phyloP scores from a whole-genome alignment of 2,113 vertebrate species.

The Aegithalos caudatus region DNA sequence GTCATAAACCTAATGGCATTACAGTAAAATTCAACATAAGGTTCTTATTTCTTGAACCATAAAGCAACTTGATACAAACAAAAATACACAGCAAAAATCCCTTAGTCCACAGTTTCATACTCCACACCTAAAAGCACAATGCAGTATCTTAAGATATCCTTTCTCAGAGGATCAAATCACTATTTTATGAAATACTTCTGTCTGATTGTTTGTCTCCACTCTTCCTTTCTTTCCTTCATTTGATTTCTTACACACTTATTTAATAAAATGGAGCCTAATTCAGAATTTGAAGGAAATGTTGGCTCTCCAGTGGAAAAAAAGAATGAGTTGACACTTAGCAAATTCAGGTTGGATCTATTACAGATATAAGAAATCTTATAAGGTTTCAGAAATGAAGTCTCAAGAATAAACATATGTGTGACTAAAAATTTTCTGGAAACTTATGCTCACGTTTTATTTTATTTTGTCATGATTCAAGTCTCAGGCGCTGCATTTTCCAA shows the following conservation, averaged over 20 bases:
- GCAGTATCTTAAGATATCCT: neutral
- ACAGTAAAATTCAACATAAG: slow-evolving; percentile 65
- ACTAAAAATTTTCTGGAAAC: neutral
- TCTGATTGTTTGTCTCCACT: neutral
- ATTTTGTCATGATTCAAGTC: neutral
- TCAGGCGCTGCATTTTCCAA: neutral
- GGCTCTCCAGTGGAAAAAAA: neutral
- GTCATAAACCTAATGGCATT: slow-evolving; percentile 65
- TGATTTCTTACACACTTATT: neutral
- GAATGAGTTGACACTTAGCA: neutral
- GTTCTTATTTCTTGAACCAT: slow-evolving; percentile 60
- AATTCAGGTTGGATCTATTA: neutral
- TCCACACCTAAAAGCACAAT: slow-evolving; percentile 8
- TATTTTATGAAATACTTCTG: neutral
- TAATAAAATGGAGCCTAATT: neutral
- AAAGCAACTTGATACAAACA: slow-evolving; percentile 51
- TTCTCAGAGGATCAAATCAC: neutral
- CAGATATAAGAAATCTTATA: neutral
- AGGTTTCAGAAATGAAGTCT: neutral
- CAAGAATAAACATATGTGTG: neutral
- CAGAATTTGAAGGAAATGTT: neutral
- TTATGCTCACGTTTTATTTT: neutral
- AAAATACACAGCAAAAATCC: slow-evolving; percentile 48
- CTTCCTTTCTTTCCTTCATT: neutral
- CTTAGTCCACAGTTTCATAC: slow-evolving; percentile 25